Evolutionary conservation across 2,113 vertebrate genomes (phyloP), one percentile per base, ranked within the genome.

Genomic region (Polypterus senegalus): DNA sequence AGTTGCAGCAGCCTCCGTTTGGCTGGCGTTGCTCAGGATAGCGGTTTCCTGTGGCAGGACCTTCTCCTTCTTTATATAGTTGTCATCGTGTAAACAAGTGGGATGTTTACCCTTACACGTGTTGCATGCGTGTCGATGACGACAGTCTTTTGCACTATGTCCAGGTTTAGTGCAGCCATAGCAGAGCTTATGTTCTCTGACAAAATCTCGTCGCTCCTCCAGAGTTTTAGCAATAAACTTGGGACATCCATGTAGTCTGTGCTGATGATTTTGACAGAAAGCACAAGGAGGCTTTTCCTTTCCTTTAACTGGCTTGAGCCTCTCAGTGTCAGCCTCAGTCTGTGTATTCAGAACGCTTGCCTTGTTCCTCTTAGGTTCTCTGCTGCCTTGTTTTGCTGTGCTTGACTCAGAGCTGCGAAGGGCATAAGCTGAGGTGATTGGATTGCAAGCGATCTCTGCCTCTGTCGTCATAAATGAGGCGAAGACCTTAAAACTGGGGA

Each of bases 321-420:
- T 55, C 7, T 61, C 52, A 62, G 27, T 57, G 46, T 63, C 44
- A 49, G 11, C 47, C 5, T 7, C 49, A 5, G 64, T 47, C 58
- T 69, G 67, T 2, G 61, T 61, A 9, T 9, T 60, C 45, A 63
- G 62, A n/a, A 65, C 58, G 54, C n/a, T 65, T 4, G 47, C 9
- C 10, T 59, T 54, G 9, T 62, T 58, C 48, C 55, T 7, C 6
- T 61, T 65, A 5, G 7, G 6, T 27, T 65, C 61, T 49, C 49
- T 58, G 3, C 10, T 9, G 46, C 43, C 10, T 46, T 43, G 4
- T 51, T 59, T 64, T 3, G 46, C 6, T 9, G 9, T 45, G 43
- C 5, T 9, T 11, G 57, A 9, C 5, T 59, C 48, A 10, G 57
- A 51, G 5, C 6, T 45, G 58, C 53, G 56, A n/a, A 66, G 45